Evolutionary conservation across 2,888 invertebrate species (phyloP).

Genomic region (Drosophila subsilvestris): DNA sequence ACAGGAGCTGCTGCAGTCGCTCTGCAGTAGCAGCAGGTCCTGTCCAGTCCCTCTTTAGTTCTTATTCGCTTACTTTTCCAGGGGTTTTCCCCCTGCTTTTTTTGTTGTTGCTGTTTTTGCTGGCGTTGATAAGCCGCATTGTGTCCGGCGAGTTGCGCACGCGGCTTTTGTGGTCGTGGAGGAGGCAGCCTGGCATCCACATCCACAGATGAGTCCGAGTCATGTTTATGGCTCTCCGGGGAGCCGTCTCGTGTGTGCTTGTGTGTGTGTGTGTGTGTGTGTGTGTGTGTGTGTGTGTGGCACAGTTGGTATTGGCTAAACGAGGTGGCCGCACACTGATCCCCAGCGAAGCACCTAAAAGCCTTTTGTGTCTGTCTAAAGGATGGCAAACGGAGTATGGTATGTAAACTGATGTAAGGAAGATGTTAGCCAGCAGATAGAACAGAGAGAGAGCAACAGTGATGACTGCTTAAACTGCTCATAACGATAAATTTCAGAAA

Average conservation of each 20-base stretch:
- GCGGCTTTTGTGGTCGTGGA: constrained; percentile 74
- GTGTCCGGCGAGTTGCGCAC: constrained; percentile 76
- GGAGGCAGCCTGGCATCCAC: constrained; percentile 6
- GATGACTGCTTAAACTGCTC: not conserved
- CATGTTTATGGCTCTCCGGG: constrained; percentile 73
- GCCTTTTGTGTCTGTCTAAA: constrained; percentile 49
- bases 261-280: constrained; percentile 22
- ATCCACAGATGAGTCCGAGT: constrained; percentile 30
- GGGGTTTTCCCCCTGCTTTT: constrained; percentile 5
- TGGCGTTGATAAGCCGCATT: constrained; percentile 73
- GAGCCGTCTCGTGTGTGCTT: constrained; percentile 39
- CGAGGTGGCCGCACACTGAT: constrained; percentile 47
- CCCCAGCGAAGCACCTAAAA: constrained; percentile 66
- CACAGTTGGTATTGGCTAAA: constrained; percentile 31
- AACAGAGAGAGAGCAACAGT: no score
- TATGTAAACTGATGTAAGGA: constrained; percentile 8
- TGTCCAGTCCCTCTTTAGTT: constrained; percentile 10
- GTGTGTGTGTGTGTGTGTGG: constrained; percentile 17
- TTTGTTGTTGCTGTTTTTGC: constrained; percentile 26
- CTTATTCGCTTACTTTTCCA: constrained; percentile 3
- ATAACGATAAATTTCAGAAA: no score
- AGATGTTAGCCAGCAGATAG: constrained; percentile 5
- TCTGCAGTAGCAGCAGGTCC: constrained; percentile 15
- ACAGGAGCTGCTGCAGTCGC: constrained; percentile 4
- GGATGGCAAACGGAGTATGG: not conserved